Percentiles rank a stretch among this genome's conserved stretches.
phyloP scores from a whole-genome alignment of 2,113 vertebrate genomes.

The Nannospalax galili region DNA sequence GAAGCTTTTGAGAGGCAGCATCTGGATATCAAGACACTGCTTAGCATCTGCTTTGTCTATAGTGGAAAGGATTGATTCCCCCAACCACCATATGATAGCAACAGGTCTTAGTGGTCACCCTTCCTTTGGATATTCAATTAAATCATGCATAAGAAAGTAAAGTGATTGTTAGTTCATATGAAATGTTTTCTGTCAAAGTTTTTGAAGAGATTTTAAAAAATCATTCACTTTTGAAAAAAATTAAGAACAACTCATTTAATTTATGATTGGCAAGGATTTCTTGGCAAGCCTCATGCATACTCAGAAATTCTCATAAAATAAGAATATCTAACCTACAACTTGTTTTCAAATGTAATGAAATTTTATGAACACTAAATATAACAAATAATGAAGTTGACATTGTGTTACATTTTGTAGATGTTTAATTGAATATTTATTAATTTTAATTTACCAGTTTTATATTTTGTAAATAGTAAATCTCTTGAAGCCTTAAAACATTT shows the following conservation, averaged over 20 bases:
- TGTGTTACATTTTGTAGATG: constrained; percentile 57
- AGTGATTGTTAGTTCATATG: neutral
- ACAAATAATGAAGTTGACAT: constrained; percentile 65
- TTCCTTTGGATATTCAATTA: neutral
- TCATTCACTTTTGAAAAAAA: constrained; percentile 61
- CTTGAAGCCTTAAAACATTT: constrained; percentile 55
- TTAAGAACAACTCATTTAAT: constrained; percentile 53
- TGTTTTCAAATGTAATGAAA: constrained; percentile 72
- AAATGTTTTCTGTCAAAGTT: constrained; percentile 52
- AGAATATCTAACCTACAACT: constrained; percentile 67
- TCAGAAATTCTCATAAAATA: constrained; percentile 71
- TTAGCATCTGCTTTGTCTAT: neutral
- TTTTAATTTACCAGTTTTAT: constrained; percentile 62
- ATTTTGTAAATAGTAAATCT: constrained; percentile 67
- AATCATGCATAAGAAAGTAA: neutral
- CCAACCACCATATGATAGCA: neutral
- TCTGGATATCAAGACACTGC: neutral
- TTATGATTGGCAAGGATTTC: constrained; percentile 71
- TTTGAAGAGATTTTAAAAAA: constrained; percentile 56
- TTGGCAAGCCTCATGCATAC: constrained; percentile 46
- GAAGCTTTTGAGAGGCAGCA: neutral
- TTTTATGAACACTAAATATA: constrained; percentile 54
- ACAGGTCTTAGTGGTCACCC: neutral
- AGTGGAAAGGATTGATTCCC: neutral
- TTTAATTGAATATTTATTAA: constrained; percentile 74